phyloP scores from a whole-genome alignment of 2,113 vertebrate species.

The Heloderma charlesbogerti region DNA sequence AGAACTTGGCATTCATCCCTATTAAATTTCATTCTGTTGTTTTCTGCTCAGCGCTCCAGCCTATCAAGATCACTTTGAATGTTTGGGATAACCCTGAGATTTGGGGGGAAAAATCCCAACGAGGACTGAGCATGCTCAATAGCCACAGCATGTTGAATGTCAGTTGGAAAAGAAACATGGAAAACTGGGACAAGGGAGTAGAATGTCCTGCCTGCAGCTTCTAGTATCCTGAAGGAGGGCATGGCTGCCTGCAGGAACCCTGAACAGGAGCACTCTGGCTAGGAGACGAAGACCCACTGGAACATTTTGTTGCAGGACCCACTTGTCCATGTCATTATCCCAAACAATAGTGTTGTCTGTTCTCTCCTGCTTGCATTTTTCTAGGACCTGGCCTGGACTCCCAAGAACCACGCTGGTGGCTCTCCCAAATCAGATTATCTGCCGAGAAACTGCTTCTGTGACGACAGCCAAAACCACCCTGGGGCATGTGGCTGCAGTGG shows the following conservation, averaged over 20 bases:
- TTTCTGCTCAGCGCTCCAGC: no score
- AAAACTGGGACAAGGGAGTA: not conserved
- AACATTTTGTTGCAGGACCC: not conserved
- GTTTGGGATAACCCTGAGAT: no score
- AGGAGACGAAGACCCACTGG: not conserved
- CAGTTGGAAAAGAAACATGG: not conserved
- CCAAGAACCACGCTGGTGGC: constrained; percentile 53
- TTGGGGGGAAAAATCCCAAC: no score
- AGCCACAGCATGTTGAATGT: not conserved
- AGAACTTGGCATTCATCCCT: no score
- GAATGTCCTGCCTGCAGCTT: not conserved
- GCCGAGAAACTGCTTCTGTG: constrained; percentile 76
- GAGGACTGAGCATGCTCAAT: not conserved
- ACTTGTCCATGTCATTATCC: not conserved
- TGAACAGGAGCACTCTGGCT: not conserved
- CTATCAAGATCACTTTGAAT: no score
- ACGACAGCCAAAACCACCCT: constrained; percentile 82
- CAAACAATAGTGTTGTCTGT: no score
- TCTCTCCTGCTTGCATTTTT: not conserved
- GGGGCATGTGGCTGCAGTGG: constrained; percentile 75
- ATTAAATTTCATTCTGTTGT: no score
- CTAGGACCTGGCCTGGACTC: constrained; percentile 86
- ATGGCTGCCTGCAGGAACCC: not conserved
- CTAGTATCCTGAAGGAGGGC: not conserved
- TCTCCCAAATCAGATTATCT: constrained; percentile 58